A percentile compares a stretch with the other conserved stretches of the same genome.
Conservation (phyloP, 2,888 invertebrate genomes). For the Synergus umbraculus region DNA sequence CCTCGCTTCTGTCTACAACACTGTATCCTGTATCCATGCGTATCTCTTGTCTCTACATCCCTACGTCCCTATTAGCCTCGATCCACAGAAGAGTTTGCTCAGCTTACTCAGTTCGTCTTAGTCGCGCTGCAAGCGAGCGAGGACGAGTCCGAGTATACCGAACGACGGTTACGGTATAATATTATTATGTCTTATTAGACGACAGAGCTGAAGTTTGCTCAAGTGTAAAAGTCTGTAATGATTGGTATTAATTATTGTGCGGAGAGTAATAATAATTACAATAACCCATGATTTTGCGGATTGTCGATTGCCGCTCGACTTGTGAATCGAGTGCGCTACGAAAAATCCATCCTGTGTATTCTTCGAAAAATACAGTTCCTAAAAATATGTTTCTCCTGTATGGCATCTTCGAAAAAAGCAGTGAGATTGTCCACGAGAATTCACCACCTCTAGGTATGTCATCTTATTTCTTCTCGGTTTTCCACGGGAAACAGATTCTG, state of each 20-base stretch:
- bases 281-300: conserved; percentile 49
- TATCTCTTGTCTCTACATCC: too few relatives aligned
- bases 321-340: conserved; percentile 44
- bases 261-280: conserved; percentile 31
- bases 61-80: too few relatives aligned
- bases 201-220: background rate
- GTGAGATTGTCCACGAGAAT: conserved; percentile 32
- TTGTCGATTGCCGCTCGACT: conserved; percentile 51
- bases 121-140: background rate
- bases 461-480: background rate
- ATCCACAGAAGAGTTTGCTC: too few relatives aligned
- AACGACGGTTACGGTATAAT: too few relatives aligned
- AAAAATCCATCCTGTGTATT: conserved; percentile 31
- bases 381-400: conserved; percentile 47
- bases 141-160: too few relatives aligned
- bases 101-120: too few relatives aligned
- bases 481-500: background rate
- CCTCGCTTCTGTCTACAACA: background rate
- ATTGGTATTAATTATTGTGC: conserved; percentile 56
- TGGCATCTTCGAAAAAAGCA: conserved; percentile 23
- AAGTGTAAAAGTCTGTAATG: conserved; percentile 45
- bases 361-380: conserved; percentile 30
- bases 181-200: background rate
- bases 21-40: too few relatives aligned
- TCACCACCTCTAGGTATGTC: conserved; percentile 42